Evolutionary conservation across 2,888 invertebrate genomes (phyloP).

Genomic region (Lamellibrachia columna): DNA sequence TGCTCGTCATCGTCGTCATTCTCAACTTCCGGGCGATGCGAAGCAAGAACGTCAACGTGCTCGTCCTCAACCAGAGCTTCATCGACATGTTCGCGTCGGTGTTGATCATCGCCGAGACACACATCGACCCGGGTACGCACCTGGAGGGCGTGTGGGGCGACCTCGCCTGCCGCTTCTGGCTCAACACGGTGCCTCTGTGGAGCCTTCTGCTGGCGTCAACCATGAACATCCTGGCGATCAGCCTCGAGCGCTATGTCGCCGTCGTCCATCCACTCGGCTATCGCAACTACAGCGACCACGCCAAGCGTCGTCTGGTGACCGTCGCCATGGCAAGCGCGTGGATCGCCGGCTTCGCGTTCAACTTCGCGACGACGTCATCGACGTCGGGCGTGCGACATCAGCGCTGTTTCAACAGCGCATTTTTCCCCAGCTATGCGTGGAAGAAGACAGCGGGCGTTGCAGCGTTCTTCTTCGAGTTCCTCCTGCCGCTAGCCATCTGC

Average conservation of each 20-base stretch:
- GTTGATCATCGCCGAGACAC: not conserved
- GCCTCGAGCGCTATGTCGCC: not conserved
- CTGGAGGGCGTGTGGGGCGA: not conserved
- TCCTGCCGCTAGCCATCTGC: not conserved
- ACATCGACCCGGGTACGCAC: not conserved
- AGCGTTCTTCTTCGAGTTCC: not conserved
- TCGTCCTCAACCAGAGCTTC: not conserved
- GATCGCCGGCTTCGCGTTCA: not conserved
- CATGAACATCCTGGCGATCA: not conserved
- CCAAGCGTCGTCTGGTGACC: not conserved
- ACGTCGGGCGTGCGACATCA: not conserved
- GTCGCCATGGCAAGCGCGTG: not conserved
- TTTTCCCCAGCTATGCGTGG: not conserved
- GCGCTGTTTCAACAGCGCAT: not conserved
- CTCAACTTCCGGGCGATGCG: constrained; percentile 82
- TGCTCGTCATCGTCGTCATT: constrained; percentile 87
- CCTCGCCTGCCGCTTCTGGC: not conserved
- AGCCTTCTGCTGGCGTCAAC: not conserved
- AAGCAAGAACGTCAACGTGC: constrained; percentile 68
- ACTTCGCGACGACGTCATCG: not conserved
- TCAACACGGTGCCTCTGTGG: not conserved
- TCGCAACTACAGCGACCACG: not conserved
- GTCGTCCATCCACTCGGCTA: not conserved
- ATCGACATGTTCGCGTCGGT: constrained; percentile 1
- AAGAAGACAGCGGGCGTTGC: not conserved